Percentiles rank a stretch among this genome's conserved stretches.
These are phyloP conservation scores for Diplazon laetatorius DNA, from an alignment of 2,888 invertebrate species.

Conservation along the genomic window DNA sequence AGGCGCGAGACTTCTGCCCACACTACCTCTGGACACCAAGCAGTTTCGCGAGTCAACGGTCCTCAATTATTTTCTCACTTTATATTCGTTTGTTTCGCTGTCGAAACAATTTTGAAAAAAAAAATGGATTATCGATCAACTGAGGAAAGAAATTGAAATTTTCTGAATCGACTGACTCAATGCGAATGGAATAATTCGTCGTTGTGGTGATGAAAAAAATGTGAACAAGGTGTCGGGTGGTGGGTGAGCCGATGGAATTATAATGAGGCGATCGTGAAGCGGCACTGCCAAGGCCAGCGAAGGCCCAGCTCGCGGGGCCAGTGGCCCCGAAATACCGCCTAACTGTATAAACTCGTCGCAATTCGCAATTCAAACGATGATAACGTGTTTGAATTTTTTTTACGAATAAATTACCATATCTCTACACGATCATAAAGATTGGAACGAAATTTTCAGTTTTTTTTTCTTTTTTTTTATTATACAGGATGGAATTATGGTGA, in stretches of 20 bases:
- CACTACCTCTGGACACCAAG: conserved; percentile 12
- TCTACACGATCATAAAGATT: too few species aligned
- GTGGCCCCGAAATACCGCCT: conserved; percentile 52
- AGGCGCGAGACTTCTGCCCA: conserved; percentile 8
- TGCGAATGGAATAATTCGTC: too few species aligned
- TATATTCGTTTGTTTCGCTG: not conserved
- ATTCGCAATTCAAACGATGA: conserved; percentile 5
- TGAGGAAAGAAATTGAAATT: too few species aligned
- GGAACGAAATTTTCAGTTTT: too few species aligned
- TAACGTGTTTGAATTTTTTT: not conserved
- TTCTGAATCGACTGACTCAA: too few species aligned
- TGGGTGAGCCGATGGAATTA: not conserved
- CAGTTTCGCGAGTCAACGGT: conserved; percentile 26
- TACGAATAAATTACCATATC: too few species aligned
- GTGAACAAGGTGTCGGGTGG: too few species aligned
- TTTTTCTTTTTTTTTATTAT: too few species aligned
- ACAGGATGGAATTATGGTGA: not conserved
- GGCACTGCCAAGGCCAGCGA: conserved; percentile 63
- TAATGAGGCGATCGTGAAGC: conserved; percentile 7
- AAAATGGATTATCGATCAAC: too few species aligned
- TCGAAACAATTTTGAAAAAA: too few species aligned
- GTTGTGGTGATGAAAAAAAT: too few species aligned
- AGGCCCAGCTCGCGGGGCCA: conserved; percentile 58
- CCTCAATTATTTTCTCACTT: not conserved
- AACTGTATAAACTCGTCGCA: conserved; percentile 8